Percentiles rank a stretch among this genome's conserved stretches.
Conservation (phyloP, 2,113 vertebrate species). For the Notiomystis cincta region DNA sequence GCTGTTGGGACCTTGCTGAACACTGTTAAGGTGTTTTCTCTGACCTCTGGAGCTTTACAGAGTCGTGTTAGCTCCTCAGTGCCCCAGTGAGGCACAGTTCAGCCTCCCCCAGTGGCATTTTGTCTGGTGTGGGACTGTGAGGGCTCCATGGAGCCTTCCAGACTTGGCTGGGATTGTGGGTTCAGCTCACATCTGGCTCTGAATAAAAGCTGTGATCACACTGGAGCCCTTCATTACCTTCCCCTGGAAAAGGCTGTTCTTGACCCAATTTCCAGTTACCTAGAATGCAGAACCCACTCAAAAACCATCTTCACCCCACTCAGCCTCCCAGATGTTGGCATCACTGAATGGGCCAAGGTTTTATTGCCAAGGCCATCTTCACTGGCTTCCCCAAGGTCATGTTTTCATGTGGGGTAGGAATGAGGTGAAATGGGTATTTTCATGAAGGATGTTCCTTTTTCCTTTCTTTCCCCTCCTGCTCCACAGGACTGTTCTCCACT, state of each 20-base stretch:
- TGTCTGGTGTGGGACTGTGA: neutral
- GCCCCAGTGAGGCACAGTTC: neutral
- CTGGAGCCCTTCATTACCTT: neutral
- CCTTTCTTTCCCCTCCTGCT: neutral
- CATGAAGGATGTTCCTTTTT: neutral
- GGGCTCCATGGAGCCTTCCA: neutral
- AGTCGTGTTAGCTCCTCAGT: fast-evolving
- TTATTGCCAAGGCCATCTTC: neutral
- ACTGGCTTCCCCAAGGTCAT: neutral
- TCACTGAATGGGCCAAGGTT: neutral
- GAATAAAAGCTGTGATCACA: neutral
- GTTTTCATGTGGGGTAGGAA: neutral
- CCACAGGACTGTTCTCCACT: neutral
- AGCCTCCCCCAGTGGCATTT: neutral
- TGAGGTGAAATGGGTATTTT: neutral
- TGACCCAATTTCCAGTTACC: neutral
- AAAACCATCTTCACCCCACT: neutral
- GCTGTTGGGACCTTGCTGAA: neutral
- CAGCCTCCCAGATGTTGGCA: neutral
- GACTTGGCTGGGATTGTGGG: neutral
- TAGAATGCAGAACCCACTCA: neutral
- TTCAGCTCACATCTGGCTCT: neutral
- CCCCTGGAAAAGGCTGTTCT: neutral
- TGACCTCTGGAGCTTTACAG: neutral
- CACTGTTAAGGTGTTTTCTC: neutral